phyloP scores from a whole-genome alignment of 30 jellyfish, hydroid and myxozoan genomes.

The Cassiopea andromeda region DNA sequence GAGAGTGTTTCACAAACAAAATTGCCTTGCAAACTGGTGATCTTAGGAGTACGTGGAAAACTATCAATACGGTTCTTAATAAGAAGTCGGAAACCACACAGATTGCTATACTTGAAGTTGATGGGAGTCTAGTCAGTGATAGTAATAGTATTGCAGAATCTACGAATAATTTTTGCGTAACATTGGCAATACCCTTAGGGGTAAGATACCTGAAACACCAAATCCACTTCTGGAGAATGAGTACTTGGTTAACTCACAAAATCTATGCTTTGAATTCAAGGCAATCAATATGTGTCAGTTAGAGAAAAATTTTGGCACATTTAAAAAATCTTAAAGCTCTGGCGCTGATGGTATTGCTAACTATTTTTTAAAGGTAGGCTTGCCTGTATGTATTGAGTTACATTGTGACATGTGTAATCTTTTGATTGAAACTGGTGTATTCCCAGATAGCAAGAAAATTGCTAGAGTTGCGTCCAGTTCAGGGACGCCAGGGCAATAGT shows the following conservation, averaged over 20 bases:
- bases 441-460: constrained; percentile 33
- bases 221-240: constrained; percentile 40
- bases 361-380: not conserved
- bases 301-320: constrained; percentile 24
- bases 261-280: constrained; percentile 29
- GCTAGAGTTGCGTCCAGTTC: constrained; percentile 39
- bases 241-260: constrained; percentile 37
- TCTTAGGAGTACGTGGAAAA: too few species aligned
- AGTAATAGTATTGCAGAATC: too few species aligned
- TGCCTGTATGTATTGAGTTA: constrained; percentile 26
- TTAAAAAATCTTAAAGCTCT: constrained; percentile 26
- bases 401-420: constrained; percentile 59
- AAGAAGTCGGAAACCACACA: too few species aligned
- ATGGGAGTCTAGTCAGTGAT: too few species aligned
- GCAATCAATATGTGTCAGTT: constrained; percentile 28
- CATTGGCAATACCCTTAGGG: too few species aligned
- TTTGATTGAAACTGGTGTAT: constrained; percentile 14
- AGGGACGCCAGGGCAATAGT: too few species aligned
- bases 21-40: too few species aligned
- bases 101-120: too few species aligned
- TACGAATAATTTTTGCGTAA: too few species aligned
- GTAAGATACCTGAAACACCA: not conserved
- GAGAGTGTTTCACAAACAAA: too few species aligned
- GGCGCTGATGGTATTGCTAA: constrained; percentile 65
- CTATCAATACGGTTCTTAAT: too few species aligned